phyloP scores from a whole-genome alignment of 2,797 vertebrate genomes.

The Aplochiton taeniatus region DNA sequence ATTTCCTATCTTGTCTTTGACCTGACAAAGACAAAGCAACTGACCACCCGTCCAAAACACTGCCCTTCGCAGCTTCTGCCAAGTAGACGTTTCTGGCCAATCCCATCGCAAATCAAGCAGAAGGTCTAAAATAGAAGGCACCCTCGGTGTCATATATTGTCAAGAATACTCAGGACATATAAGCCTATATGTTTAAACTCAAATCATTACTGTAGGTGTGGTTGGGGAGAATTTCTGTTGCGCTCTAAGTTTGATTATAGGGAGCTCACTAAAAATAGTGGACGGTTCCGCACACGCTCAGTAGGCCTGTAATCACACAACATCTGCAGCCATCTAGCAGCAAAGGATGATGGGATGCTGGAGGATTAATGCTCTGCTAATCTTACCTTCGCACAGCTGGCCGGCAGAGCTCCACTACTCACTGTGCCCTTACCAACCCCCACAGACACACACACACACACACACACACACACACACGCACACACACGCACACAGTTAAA shows the following conservation, averaged over 20 bases:
- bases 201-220: not conserved
- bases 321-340: constrained; percentile 65
- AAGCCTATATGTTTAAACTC: not conserved
- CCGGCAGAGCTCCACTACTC: constrained; percentile 29
- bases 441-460: constrained; percentile 8
- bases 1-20: too few relatives aligned
- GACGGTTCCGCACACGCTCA: constrained; percentile 10
- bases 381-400: constrained; percentile 56
- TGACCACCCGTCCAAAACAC: too few relatives aligned
- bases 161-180: not conserved
- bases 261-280: constrained; percentile 12
- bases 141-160: not conserved
- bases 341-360: constrained; percentile 55
- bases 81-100: not conserved
- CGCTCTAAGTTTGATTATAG: constrained; percentile 26
- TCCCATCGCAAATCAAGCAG: not conserved
- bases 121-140: not conserved
- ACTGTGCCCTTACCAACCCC: not conserved
- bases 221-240: not conserved
- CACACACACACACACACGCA: constrained; percentile 26
- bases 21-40: too few relatives aligned
- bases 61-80: too few relatives aligned
- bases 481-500: constrained; percentile 3
- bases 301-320: constrained; percentile 47
- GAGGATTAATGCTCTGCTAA: constrained; percentile 65